Evolutionary conservation across 2,797 vertebrate genomes (phyloP), one percentile per base, ranked within the genome.

Genomic region (Spinus olivaceus): DNA sequence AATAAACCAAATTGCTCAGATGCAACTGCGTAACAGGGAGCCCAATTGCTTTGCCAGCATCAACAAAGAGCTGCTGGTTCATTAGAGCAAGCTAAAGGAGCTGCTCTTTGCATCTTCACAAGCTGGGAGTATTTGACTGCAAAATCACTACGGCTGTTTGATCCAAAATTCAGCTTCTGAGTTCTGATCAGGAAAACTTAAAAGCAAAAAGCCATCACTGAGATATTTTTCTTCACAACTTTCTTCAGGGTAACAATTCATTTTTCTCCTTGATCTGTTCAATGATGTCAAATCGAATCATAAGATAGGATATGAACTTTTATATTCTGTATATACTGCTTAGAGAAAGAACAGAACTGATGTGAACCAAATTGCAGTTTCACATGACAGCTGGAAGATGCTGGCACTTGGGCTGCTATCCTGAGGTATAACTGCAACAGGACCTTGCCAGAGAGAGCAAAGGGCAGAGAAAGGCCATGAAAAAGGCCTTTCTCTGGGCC

Each of bases 131-230:
- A 86, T 91, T 94, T 92, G 74, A 94, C 5, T 88, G 82, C 73
- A 88, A 88, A 87, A 80, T 79, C 0, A 0, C 42, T 67, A 77
- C 0, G 13, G 56, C 60, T 19, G 33, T 86, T 90, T 90, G 82
- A 91, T 91, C 70, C 87, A 84, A 66, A 94, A 92, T 67, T 94
- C 77, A 94, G 59, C 51, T 56, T 86, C 88, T 88, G 77, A 92
- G 84, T 92, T 94, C 80, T 92, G 73, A 90, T 86, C 70, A 79
- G 80, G 30, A 64, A 64, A 94, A 90, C 73, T 84, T 95, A 66
- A 86, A 95, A 94, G 82, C 80, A 86, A 84, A 72, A 73, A 73
- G 46, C 37, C 50, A 81, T 42, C 80, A 79, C 32, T 49, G 33
- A 47, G 66, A 4, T 76, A 54, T 76, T 89, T 83, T 78, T 78